phyloP scores from a whole-genome alignment of 1,140 invertebrate species.

The Dicyema japonicum region DNA sequence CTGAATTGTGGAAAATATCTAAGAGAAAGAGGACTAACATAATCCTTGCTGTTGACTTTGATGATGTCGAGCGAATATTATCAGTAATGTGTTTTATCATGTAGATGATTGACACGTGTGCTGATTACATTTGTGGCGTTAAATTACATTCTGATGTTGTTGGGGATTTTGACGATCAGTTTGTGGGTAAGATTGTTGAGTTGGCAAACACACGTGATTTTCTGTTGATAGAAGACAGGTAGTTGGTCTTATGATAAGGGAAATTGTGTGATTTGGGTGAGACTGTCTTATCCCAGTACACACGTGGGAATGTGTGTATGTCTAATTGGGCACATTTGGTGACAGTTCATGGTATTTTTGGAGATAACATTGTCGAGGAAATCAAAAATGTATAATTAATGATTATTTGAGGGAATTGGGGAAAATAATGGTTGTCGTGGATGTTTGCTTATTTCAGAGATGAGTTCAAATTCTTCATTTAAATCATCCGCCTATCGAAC shows the following conservation, averaged over 20 bases:
- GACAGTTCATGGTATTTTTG: constrained; percentile 51
- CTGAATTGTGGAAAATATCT: too few species aligned
- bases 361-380: constrained; percentile 38
- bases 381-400: too few species aligned
- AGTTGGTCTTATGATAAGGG: too few species aligned
- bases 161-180: constrained; percentile 1
- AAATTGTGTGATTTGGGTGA: constrained; percentile 82
- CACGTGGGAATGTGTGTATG: constrained; percentile 37
- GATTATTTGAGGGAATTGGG: constrained; percentile 1
- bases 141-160: constrained; percentile 2
- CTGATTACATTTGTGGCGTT: constrained; percentile 1
- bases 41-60: constrained; percentile 1
- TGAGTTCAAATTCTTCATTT: constrained; percentile 51
- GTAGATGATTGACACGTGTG: neutral
- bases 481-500: too few species aligned
- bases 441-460: constrained; percentile 37
- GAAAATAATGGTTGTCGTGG: constrained; percentile 5
- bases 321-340: constrained; percentile 54
- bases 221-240: constrained; percentile 62
- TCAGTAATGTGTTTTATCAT: too few species aligned
- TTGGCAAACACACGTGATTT: constrained; percentile 31
- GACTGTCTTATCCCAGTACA: constrained; percentile 47
- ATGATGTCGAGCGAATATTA: neutral
- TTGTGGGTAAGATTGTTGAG: neutral
- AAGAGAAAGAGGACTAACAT: constrained; percentile 1